Evolutionary conservation across 92 coral and sea anemone genomes (phyloP).

Genomic region (Bergia puertoricense): DNA sequence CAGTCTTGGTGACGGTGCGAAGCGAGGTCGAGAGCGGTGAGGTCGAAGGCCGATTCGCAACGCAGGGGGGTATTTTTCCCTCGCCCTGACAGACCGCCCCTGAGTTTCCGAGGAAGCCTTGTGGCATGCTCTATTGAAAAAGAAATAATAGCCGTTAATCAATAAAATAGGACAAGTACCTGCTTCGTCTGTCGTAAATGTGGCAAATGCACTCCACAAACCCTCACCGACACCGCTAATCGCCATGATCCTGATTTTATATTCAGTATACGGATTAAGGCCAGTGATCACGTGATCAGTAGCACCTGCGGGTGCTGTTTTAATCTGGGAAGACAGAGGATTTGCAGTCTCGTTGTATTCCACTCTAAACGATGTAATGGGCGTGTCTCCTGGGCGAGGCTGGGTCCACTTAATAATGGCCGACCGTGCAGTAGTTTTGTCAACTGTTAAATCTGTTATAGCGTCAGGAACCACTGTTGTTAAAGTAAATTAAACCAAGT

Average conservation of each 20-base stretch:
- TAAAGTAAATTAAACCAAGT: no score
- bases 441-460: neutral
- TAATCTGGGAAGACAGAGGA: neutral
- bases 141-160: neutral
- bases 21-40: no score
- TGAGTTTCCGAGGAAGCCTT: no score
- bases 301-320: constrained; percentile 1
- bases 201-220: constrained; percentile 33
- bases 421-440: neutral
- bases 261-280: constrained; percentile 2
- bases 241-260: constrained; percentile 16
- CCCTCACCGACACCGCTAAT: constrained; percentile 43
- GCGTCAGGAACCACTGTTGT: neutral
- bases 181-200: constrained; percentile 14
- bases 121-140: neutral
- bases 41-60: no score
- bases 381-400: neutral
- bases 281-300: neutral
- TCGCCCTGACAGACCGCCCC: no score
- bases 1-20: no score
- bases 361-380: neutral
- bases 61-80: no score
- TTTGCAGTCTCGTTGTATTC: neutral
- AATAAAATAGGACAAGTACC: constrained; percentile 8
- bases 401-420: neutral